Evolutionary conservation across 30 jellyfish, hydroid and myxozoan species (phyloP), one percentile per base, ranked within the genome.

Genomic region (Mastigias papua): DNA sequence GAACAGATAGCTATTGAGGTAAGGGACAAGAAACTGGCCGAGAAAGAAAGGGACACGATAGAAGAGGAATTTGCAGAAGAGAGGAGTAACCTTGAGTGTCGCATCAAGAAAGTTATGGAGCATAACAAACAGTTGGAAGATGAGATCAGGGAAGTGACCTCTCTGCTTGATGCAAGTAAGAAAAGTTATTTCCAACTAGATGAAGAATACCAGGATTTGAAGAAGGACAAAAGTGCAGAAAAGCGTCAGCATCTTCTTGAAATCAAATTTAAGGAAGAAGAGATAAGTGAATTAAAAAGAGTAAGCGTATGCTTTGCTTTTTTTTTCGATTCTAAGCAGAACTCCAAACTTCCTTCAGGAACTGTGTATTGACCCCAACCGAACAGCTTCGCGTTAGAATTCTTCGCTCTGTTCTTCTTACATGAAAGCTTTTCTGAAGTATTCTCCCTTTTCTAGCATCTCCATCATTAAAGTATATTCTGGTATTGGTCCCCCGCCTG

Each of bases 41-140:
- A 94, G 68, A 85, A 78, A 19, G 99, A 94, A 31, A 46, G 93
- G 76, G 93, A 82, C 46, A 77, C 88, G 73, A 70, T 89, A 21
- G 97, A 94, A 69, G 97, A 94, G 34, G 97, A 89, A 31, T 89
- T 76, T 32, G 97, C 89, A 21, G 97, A 89, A 69, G 92, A 89
- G 50, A 57, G 86, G 49, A 34, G 81, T 26, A 72, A 73, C 66
- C 62, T 89, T 33, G 90, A 74, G 65, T 51, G 77, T 9, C 67
- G 78, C 16, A 26, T 89, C 20, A 63, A 81, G 19, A 80, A 80
- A 51, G 50, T 68, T 31, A 30, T 51, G 64, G 69, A 21, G 25
- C 81, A 68, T 32, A 89, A 80, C 48, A 37, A 31, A 30, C 65
- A 89, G 37, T 76, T 74, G 16, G 97, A 74, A 7, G 89, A 62